Percentiles rank a stretch among this genome's conserved stretches.
Conservation (phyloP, 1,140 invertebrate genomes). For the Sarcophaga bullata region DNA sequence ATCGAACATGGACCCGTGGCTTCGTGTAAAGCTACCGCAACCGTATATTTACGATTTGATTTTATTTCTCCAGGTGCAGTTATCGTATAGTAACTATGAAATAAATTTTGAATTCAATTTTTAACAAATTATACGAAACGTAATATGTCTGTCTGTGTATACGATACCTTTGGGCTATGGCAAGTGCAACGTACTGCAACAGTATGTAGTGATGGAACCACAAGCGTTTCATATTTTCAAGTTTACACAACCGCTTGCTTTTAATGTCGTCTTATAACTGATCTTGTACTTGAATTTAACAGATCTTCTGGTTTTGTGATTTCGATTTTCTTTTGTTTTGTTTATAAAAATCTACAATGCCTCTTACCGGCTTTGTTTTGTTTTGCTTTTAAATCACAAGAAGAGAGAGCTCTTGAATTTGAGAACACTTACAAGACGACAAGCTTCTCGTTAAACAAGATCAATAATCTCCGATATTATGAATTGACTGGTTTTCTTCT, state of each 20-base stretch:
- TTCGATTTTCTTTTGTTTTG: no score
- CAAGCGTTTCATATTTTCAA: not conserved
- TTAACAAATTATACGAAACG: not conserved
- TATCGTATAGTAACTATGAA: slow-evolving; percentile 73
- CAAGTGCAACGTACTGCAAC: not conserved
- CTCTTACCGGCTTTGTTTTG: no score
- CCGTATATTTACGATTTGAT: slow-evolving; percentile 85
- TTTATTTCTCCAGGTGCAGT: slow-evolving; percentile 82
- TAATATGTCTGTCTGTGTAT: not conserved
- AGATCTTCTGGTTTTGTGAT: no score
- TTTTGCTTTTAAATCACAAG: no score
- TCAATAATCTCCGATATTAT: no score
- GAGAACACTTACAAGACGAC: no score
- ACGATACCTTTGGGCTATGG: not conserved
- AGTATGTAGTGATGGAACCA: not conserved
- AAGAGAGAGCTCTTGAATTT: no score
- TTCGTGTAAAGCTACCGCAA: slow-evolving; percentile 76
- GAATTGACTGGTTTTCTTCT: no score
- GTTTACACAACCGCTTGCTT: not conserved
- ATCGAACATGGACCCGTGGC: slow-evolving; percentile 73
- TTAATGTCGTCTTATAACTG: not conserved
- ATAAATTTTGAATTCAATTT: not conserved
- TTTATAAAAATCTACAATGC: no score
- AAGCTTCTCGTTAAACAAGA: no score
- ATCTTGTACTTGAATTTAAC: not conserved